These are phyloP conservation scores for Synanceia verrucosa DNA, from an alignment of 2,797 vertebrate genomes.

Conservation along the genomic window DNA sequence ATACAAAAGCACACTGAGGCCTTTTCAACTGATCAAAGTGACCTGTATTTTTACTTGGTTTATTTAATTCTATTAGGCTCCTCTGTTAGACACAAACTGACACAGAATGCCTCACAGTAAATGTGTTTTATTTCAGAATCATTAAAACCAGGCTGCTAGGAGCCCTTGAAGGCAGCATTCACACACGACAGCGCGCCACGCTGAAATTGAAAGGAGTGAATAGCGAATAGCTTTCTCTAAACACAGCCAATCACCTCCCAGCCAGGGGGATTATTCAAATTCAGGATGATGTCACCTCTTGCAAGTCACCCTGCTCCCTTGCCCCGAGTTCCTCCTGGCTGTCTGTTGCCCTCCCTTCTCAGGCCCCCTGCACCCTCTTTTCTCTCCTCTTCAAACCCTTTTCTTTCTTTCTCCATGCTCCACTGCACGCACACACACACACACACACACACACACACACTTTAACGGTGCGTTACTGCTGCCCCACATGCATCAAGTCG, in stretches of 20 bases:
- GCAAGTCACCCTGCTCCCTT: slow-evolving; percentile 75
- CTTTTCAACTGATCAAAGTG: background rate
- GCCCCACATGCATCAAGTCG: slow-evolving; percentile 67
- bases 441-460: slow-evolving; percentile 39
- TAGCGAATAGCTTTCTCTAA: slow-evolving; percentile 73
- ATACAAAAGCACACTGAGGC: background rate
- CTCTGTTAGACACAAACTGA: background rate
- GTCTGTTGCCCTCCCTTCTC: slow-evolving; percentile 62
- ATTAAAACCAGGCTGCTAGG: slow-evolving; percentile 2
- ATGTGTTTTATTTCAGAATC: background rate
- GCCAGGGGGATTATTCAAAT: slow-evolving; percentile 82
- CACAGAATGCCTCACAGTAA: background rate
- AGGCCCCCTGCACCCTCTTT: slow-evolving; percentile 60
- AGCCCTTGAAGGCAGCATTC: slow-evolving; percentile 65
- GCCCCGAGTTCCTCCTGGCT: slow-evolving; percentile 61
- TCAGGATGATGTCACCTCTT: slow-evolving; percentile 82
- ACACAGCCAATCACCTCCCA: slow-evolving; percentile 74
- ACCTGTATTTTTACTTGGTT: background rate
- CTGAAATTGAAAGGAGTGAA: slow-evolving; percentile 78
- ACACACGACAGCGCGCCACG: slow-evolving; percentile 65
- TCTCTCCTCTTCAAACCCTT: slow-evolving; percentile 65
- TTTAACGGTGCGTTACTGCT: slow-evolving; percentile 43
- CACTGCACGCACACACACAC: slow-evolving; percentile 59
- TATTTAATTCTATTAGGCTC: background rate
- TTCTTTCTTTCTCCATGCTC: slow-evolving; percentile 67